Evolutionary conservation across 2,797 vertebrate genomes (phyloP).

Genomic region (Gouania willdenowi): DNA sequence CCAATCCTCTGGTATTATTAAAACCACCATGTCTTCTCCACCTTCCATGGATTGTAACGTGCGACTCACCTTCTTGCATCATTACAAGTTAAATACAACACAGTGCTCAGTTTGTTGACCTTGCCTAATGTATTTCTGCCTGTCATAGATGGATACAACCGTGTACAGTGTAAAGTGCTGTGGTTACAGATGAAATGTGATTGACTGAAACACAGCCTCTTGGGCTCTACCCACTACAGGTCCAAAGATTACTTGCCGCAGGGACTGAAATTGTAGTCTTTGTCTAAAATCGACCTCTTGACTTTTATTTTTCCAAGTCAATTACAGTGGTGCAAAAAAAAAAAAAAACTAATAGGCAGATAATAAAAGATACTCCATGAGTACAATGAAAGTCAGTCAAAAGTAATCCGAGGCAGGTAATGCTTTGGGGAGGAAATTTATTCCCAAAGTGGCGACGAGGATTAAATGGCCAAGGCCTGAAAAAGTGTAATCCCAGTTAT

Average conservation of each 20-base stretch:
- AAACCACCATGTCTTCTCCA: too few relatives aligned
- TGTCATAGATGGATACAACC: too few relatives aligned
- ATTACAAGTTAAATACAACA: too few relatives aligned
- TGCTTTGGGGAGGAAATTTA: slow-evolving; percentile 34
- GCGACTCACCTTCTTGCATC: too few relatives aligned
- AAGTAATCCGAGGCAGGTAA: slow-evolving; percentile 29
- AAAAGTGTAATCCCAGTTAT: slow-evolving; percentile 52
- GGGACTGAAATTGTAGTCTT: slow-evolving; percentile 20
- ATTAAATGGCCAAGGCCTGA: slow-evolving; percentile 24
- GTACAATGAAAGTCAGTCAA: slow-evolving; percentile 22
- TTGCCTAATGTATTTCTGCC: too few relatives aligned
- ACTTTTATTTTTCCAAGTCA: slow-evolving; percentile 27
- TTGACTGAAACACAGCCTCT: too few relatives aligned
- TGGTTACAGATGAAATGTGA: too few relatives aligned
- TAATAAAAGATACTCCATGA: slow-evolving; percentile 28
- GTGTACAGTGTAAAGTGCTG: too few relatives aligned
- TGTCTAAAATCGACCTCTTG: slow-evolving; percentile 29
- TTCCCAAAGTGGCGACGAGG: slow-evolving; percentile 17
- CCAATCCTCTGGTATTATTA: too few relatives aligned
- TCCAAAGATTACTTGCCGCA: background rate
- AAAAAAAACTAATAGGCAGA: slow-evolving; percentile 26
- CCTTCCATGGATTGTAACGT: too few relatives aligned
- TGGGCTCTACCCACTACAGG: too few relatives aligned
- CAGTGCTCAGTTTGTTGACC: too few relatives aligned
- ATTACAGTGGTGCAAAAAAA: slow-evolving; percentile 24